phyloP scores from a whole-genome alignment of 1,140 invertebrate species.

The Zaprionus kolodkinae region DNA sequence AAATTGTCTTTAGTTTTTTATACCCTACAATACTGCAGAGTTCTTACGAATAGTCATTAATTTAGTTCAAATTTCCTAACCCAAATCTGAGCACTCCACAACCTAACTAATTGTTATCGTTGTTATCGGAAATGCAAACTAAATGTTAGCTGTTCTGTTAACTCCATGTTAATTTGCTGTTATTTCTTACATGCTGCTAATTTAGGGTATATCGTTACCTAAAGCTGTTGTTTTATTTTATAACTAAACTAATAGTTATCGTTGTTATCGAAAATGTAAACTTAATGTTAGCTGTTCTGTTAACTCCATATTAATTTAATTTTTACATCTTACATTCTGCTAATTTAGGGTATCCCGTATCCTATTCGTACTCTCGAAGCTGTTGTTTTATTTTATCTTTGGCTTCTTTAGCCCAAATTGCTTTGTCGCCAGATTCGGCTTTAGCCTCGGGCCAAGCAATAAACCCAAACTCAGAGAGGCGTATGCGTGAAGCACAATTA shows the following conservation, averaged over 20 bases:
- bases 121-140: not conserved
- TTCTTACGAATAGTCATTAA: no score
- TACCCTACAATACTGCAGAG: not conserved
- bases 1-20: constrained; percentile 25
- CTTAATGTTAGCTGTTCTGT: not conserved
- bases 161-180: not conserved
- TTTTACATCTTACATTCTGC: not conserved
- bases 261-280: not conserved
- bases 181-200: no score
- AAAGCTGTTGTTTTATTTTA: no score
- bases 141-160: not conserved
- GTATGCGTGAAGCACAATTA: constrained; percentile 80
- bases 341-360: not conserved
- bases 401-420: constrained; percentile 63
- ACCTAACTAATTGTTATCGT: not conserved
- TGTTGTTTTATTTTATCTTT: constrained; percentile 42
- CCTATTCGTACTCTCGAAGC: not conserved
- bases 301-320: not conserved
- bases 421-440: constrained; percentile 69
- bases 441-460: constrained; percentile 51
- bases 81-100: no score
- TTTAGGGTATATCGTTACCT: no score
- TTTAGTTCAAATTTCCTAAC: no score
- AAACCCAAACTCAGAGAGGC: constrained; percentile 71
- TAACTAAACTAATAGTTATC: not conserved